Base-by-base conservation (phyloP, 2,888 invertebrate genomes). In the Leptopilina syphax region DNA sequence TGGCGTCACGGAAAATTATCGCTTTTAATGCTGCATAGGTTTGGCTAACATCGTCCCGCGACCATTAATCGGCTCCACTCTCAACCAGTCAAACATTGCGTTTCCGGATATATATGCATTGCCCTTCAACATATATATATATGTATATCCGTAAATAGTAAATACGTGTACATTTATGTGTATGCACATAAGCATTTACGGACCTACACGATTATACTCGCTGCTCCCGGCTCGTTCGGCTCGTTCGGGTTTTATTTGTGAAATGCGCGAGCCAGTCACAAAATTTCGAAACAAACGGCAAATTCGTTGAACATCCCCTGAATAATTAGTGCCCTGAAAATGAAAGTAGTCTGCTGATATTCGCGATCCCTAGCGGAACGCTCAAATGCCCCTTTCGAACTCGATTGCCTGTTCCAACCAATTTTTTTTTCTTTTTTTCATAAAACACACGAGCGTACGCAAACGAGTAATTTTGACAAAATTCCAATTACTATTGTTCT, bases 321-420 rank as follows among this genome's bases (percentile, higher is more conserved):
- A 89, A 89, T 89, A 89, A 89, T 89, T 89, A 89, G 89, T 88
- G 88, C 84, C 86, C 84, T 86, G 89, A 89, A 89, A 89, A 89
- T 89, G 88, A 89, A 89, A 89, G 89, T 89, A 85, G 88, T 86
- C 86, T 87, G 87, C 44, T 34, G 34, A 88, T 89, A 89, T 89
- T 89, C 89, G 87, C 86, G 73, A 73, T 73, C 73, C 73, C 73
- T n/a, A 47, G 68, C 68, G 73, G 27, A 73, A 57, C n/a, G 73
- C 73, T 60, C 73, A 73, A 73, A 73, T 60, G n/a, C 73, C 57
- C 34, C 73, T 60, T 57, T 41, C n/a, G n/a, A 57, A 57, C 54
- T 34, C 57, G 41, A 73, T 57, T 73, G 73, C 34, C 34, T 57
- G 41, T 57, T 73, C 54, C 57, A n/a, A 73, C 57, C n/a, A 73